Conservation (phyloP, 2,113 vertebrate species). For the Oxygymnocypris stewartii region DNA sequence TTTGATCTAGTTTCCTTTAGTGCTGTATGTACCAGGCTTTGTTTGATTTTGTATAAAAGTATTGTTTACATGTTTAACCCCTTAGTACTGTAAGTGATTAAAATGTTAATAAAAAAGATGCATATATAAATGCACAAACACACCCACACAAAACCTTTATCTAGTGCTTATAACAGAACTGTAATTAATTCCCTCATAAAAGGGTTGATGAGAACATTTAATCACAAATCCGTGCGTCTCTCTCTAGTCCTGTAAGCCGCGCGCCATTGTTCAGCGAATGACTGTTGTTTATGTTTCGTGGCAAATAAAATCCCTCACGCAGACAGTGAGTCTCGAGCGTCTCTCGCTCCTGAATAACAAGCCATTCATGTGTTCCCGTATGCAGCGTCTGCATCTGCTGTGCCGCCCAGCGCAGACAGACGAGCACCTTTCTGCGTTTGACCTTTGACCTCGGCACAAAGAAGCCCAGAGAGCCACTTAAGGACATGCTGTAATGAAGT, state of each 20-base stretch:
- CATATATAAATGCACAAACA: too few species aligned
- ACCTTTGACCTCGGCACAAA: slow-evolving; percentile 45
- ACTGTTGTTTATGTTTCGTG: not conserved
- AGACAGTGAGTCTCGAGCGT: slow-evolving; percentile 13
- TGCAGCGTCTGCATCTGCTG: slow-evolving; percentile 61
- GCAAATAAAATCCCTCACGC: not conserved
- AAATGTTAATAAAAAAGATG: too few species aligned
- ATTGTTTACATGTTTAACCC: too few species aligned
- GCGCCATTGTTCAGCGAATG: not conserved
- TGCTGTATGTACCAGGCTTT: too few species aligned
- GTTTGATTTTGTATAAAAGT: too few species aligned
- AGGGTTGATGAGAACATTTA: not conserved
- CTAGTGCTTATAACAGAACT: not conserved
- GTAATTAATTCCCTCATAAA: not conserved
- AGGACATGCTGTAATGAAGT: slow-evolving; percentile 12
- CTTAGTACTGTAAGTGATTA: too few species aligned
- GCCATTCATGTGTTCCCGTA: not conserved
- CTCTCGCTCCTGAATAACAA: not conserved
- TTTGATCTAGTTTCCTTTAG: too few species aligned
- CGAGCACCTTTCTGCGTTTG: slow-evolving; percentile 25
- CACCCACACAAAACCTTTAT: too few species aligned
- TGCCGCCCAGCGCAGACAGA: slow-evolving; percentile 55
- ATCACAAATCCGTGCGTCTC: not conserved
- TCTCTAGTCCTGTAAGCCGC: not conserved
- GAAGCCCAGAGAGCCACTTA: slow-evolving; percentile 48